phyloP scores from a whole-genome alignment of 1,140 invertebrate genomes.

The Propsilocerus akamusi region DNA sequence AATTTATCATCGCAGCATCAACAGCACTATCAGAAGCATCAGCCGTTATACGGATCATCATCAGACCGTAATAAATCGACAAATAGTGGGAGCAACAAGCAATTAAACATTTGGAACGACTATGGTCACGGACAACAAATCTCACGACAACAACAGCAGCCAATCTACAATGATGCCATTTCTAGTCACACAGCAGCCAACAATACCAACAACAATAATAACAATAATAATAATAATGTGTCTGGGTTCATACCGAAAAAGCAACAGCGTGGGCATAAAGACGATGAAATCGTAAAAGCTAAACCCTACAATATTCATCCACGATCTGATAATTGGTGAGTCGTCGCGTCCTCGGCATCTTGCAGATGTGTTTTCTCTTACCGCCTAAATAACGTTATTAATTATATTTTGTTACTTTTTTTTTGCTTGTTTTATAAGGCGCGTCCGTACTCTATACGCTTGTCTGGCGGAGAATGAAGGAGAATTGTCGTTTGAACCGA shows the following conservation, averaged over 20 bases:
- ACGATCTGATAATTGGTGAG: background rate
- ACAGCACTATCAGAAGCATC: conserved; percentile 5
- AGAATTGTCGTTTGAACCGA: conserved; percentile 94
- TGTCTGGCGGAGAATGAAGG: conserved; percentile 92
- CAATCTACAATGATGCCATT: conserved; percentile 19
- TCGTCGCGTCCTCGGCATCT: background rate
- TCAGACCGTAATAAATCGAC: background rate
- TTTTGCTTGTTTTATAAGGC: conserved; percentile 25
- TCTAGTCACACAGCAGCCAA: conserved; percentile 13
- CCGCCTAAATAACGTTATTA: background rate
- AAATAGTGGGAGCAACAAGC: background rate
- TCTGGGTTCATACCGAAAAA: background rate
- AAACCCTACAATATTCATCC: background rate
- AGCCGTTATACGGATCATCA: background rate
- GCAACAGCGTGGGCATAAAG: background rate
- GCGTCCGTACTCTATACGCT: conserved; percentile 83
- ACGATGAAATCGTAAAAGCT: background rate
- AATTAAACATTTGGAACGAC: background rate
- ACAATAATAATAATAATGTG: background rate
- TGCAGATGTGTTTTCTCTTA: background rate
- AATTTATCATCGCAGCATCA: background rate
- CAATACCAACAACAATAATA: too few relatives aligned
- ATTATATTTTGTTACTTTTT: background rate
- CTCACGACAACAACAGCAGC: conserved; percentile 12
- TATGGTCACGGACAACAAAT: conserved; percentile 9